phyloP scores from a whole-genome alignment of 37 sponge, comb jelly and placozoan species.

The Ianthella basta region DNA sequence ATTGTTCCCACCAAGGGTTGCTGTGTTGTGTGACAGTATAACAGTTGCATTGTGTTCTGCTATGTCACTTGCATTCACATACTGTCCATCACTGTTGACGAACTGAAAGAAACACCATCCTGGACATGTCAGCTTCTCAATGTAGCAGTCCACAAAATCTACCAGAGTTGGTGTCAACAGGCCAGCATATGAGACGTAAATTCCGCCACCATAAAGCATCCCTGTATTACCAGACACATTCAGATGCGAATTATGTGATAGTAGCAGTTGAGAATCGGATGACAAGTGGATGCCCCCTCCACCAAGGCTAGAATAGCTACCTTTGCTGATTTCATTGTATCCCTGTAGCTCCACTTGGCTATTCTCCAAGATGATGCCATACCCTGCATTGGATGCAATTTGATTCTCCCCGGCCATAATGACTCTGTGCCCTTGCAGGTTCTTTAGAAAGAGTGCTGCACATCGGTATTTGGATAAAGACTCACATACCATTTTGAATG shows the following conservation, averaged over 20 bases:
- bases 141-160: neutral
- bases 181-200: neutral
- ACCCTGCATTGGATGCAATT: no score
- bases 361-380: no score
- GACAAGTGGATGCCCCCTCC: no score
- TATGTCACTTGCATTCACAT: neutral
- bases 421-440: no score
- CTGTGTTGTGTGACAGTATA: neutral
- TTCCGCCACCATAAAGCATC: neutral
- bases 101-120: conserved; percentile 20
- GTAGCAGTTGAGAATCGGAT: neutral
- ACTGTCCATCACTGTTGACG: neutral
- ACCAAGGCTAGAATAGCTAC: no score
- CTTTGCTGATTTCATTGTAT: no score
- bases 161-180: neutral
- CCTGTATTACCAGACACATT: neutral
- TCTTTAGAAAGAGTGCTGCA: no score
- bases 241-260: neutral
- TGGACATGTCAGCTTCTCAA: neutral
- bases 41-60: neutral
- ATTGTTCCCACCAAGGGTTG: neutral
- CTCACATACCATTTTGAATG: no score
- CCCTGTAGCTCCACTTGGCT: no score
- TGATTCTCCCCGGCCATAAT: no score
- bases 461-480: no score